Percentiles rank a stretch among this genome's conserved stretches.
Evolutionary conservation across 2,113 vertebrate species (phyloP).

Genomic region (Phasianus colchicus): DNA sequence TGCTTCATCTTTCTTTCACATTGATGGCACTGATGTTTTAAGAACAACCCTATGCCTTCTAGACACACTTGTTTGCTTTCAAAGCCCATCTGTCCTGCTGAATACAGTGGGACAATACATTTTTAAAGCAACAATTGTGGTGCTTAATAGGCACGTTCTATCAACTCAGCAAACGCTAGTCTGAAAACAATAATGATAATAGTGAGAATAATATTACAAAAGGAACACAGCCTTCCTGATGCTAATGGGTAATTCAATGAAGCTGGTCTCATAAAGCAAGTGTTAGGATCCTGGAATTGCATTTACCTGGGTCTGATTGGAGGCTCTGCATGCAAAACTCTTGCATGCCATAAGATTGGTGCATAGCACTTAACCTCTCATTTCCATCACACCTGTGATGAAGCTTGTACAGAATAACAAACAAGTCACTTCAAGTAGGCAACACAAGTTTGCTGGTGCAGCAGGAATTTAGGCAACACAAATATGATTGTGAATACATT

Average conservation of each 20-base stretch:
- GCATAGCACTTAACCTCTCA: neutral
- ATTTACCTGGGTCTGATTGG: neutral
- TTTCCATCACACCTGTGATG: neutral
- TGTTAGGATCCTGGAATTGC: accelerated
- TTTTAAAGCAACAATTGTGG: neutral
- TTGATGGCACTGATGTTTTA: neutral
- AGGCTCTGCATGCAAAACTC: neutral
- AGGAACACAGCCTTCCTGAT: neutral
- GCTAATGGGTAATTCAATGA: neutral
- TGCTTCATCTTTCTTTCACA: neutral
- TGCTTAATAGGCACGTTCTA: neutral
- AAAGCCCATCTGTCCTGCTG: neutral
- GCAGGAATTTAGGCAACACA: neutral
- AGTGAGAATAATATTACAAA: neutral
- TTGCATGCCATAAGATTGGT: accelerated
- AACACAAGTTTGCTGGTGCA: neutral
- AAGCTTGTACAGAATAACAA: neutral
- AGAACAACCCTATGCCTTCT: neutral
- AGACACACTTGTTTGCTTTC: neutral
- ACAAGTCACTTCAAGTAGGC: accelerated
- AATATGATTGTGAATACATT: neutral
- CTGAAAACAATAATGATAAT: neutral
- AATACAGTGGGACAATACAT: neutral
- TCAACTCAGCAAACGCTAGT: neutral
- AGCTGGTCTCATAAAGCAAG: neutral